Base-by-base conservation (phyloP, 2,888 invertebrate species). In the Patella ulyssiponensis region DNA sequence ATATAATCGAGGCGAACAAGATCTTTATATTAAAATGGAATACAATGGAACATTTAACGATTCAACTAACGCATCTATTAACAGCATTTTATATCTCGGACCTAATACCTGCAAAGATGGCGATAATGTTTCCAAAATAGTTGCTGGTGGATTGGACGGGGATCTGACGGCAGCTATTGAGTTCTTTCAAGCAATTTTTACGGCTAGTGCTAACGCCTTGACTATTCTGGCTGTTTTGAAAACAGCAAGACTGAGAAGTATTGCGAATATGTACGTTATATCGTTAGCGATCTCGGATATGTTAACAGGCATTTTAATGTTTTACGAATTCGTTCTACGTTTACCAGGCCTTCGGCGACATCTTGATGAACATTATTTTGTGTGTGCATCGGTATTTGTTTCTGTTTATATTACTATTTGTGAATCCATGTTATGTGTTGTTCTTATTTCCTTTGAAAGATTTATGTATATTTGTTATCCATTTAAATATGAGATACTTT, bases 351-450 rank as follows among this genome's bases (percentile, higher is more conserved):
- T 64, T 11, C 20, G 64, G 23, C 64, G 23, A 23, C 9, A 23
- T 2, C 23, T 64, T 2, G 23, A 64, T 23, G 23, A 20, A 20
- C n/a, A 23, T 64, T 64, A 64, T 64, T 64, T 23, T 20, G 20
- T 64, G 64, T 64, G 64, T 14, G 11, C 23, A 20, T 64, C 64
- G 4, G 64, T 64, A 23, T 64, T 64, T 14, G 20, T 23, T 14
- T 64, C 23, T 23, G 64, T 64, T 23, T 11, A 20, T 64, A 64
- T 64, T 12, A 64, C 64, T 12, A 64, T 64, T 20, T 64, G 23
- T 23, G 64, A 64, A 64, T 64, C 64, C 64, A 64, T 64, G 20
- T 64, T 64, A 23, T 23, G 20, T 64, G 23, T 64, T 64, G 64
- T 23, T 12, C 14, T 64, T 23, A 64, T 64, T 20, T 64, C 64